Evolutionary conservation across 2,797 vertebrate species (phyloP).

Genomic region (Characodon lateralis): DNA sequence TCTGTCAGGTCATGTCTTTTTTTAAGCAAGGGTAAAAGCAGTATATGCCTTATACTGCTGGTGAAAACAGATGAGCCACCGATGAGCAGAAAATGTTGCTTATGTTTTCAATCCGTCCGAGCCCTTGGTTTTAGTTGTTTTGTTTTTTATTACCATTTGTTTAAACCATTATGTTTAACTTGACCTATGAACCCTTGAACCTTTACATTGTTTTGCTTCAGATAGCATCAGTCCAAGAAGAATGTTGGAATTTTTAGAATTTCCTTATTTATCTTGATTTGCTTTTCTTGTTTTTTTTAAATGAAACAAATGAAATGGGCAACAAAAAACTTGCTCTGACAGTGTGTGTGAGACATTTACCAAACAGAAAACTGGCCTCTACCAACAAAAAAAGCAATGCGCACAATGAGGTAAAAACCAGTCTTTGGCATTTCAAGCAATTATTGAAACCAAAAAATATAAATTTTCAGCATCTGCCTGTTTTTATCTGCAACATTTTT

Average conservation of each 20-base stretch:
- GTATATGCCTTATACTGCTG: background rate
- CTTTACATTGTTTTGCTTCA: background rate
- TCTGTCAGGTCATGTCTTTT: background rate
- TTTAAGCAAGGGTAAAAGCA: background rate
- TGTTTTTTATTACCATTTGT: background rate
- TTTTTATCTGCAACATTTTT: constrained; percentile 32
- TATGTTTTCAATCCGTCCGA: background rate
- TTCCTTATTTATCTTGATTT: constrained; percentile 18
- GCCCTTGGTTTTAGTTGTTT: background rate
- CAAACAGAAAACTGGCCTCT: constrained; percentile 28
- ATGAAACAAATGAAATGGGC: constrained; percentile 28
- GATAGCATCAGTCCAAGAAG: background rate
- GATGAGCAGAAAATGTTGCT: background rate
- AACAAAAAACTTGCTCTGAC: constrained; percentile 27
- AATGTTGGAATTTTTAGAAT: background rate
- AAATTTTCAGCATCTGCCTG: constrained; percentile 18
- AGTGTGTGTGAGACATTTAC: constrained; percentile 39
- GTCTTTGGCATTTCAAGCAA: constrained; percentile 42
- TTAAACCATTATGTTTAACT: background rate
- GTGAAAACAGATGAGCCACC: background rate
- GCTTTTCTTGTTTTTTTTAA: constrained; percentile 27
- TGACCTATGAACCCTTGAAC: background rate
- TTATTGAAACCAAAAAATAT: constrained; percentile 38
- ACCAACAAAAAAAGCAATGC: constrained; percentile 36
- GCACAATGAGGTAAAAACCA: constrained; percentile 6